Base-by-base conservation (phyloP, 2,113 vertebrate species). In the Serilophus lunatus region DNA sequence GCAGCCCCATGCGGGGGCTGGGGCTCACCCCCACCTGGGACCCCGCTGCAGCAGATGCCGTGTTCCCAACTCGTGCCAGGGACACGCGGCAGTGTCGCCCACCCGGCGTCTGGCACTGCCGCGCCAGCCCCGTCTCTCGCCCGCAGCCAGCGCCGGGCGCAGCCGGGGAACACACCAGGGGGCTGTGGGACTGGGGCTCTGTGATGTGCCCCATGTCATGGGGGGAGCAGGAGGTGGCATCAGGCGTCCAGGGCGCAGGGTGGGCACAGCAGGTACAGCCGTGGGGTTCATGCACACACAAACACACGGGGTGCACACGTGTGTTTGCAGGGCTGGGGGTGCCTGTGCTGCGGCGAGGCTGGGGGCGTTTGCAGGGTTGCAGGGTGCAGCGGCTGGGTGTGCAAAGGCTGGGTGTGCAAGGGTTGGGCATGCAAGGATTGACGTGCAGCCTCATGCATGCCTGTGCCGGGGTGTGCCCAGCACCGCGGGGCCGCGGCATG, bases 51-150 rank as follows among this genome's bases (percentile, higher is more conserved):
- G 90, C 93, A 94, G 87, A 88, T 57, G 26, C 70, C 17, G 44
- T 6, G 95, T 94, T 96, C 95, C 90, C 61, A 7, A 20, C 76
- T 47, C 33, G 49, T 86, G 93, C 90, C 92, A 90, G 92, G 95
- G 86, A 79, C 93, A 33, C 26, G 38, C 90, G 18, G 88, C 85
- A 61, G 86, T 87, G 4, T 89, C 93, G 83, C 96, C 96, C 96
- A 96, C 96, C 93, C 81, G 72, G 82, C 60, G 95, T 95, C 96
- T 95, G 94, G 95, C 94, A 95, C 54, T n/a, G 72, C 90, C 25
- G 65, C 8, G 45, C 93, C 93, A 69, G 88, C 78, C 3, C 76
- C 29, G 82, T 88, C 79, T 89, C 74, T 66, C 40, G 3, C 94
- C 96, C 17, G 36, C 92, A 65, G 82, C 86, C 91, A 38, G 29